Evolutionary conservation across 2,888 invertebrate genomes (phyloP).

Genomic region (Nemapogon koenigi): DNA sequence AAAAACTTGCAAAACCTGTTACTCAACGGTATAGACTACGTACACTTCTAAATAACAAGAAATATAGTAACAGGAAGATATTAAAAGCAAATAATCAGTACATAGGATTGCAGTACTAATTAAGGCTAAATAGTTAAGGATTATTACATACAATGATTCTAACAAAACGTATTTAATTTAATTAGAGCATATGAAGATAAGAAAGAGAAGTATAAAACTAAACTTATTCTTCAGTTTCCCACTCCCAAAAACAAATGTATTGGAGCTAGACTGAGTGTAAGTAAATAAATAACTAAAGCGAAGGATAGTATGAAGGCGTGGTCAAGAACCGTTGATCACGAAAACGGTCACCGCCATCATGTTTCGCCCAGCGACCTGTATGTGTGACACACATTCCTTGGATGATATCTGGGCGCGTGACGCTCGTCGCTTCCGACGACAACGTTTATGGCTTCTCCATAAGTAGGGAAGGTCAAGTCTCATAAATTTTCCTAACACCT

Average conservation of each 20-base stretch:
- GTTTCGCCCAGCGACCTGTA: slow-evolving; percentile 21
- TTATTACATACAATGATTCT: too few species aligned
- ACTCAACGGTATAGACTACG: not conserved
- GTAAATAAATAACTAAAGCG: not conserved
- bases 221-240: too few species aligned
- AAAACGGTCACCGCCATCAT: slow-evolving; percentile 5
- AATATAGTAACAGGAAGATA: slow-evolving; percentile 2
- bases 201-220: too few species aligned
- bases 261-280: not conserved
- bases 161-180: too few species aligned
- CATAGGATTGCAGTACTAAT: too few species aligned
- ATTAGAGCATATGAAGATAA: too few species aligned
- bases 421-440: slow-evolving; percentile 4
- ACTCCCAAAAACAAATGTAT: too few species aligned
- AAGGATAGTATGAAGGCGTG: slow-evolving; percentile 1
- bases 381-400: slow-evolving; percentile 25
- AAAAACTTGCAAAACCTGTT: slow-evolving; percentile 6
- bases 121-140: too few species aligned
- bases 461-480: slow-evolving; percentile 5
- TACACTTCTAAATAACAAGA: too few species aligned
- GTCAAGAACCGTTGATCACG: slow-evolving; percentile 8
- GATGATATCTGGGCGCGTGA: slow-evolving; percentile 7
- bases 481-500: slow-evolving; percentile 5
- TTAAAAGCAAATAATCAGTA: not conserved
- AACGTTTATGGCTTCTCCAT: not conserved